Conservation (phyloP, 2,888 invertebrate genomes). For the Drosophila colorata region DNA sequence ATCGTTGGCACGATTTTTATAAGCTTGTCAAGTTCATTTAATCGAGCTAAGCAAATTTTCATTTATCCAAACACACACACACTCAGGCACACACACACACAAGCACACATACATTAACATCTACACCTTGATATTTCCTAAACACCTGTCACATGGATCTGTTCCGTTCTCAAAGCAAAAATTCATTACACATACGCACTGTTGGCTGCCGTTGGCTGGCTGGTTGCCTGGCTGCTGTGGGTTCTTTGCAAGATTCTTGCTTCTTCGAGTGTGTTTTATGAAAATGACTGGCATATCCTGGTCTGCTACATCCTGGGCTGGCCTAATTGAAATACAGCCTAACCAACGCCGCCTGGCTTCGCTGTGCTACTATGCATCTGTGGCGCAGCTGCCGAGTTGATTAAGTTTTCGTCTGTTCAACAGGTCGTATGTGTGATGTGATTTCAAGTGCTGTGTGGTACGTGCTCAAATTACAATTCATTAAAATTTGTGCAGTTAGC, state of each 20-base stretch:
- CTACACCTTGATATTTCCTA: slow-evolving; percentile 39
- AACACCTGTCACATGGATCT: slow-evolving; percentile 60
- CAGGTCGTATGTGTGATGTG: slow-evolving; percentile 55
- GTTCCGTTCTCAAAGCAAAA: slow-evolving; percentile 24
- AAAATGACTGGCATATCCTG: slow-evolving; percentile 44
- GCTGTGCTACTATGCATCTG: slow-evolving; percentile 1
- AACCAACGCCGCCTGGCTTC: slow-evolving; percentile 1
- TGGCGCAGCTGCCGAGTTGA: slow-evolving; percentile 40
- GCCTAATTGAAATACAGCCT: slow-evolving; percentile 52
- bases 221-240: not conserved
- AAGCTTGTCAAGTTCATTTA: slow-evolving; percentile 67
- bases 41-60: slow-evolving; percentile 70
- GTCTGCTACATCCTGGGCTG: not conserved
- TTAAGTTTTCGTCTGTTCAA: slow-evolving; percentile 56
- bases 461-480: slow-evolving; percentile 28
- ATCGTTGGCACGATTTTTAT: slow-evolving; percentile 75
- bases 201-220: not conserved
- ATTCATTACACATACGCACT: slow-evolving; percentile 48
- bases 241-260: slow-evolving; percentile 10
- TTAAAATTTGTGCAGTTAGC: slow-evolving; percentile 6
- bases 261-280: slow-evolving; percentile 39
- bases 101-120: not conserved
- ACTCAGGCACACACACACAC: no score
- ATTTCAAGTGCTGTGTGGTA: slow-evolving; percentile 5
- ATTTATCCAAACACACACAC: slow-evolving; percentile 44